Evolutionary conservation across 1,140 invertebrate genomes (phyloP), one percentile per base, ranked within the genome.

Genomic region (Cataglyphis hispanica): DNA sequence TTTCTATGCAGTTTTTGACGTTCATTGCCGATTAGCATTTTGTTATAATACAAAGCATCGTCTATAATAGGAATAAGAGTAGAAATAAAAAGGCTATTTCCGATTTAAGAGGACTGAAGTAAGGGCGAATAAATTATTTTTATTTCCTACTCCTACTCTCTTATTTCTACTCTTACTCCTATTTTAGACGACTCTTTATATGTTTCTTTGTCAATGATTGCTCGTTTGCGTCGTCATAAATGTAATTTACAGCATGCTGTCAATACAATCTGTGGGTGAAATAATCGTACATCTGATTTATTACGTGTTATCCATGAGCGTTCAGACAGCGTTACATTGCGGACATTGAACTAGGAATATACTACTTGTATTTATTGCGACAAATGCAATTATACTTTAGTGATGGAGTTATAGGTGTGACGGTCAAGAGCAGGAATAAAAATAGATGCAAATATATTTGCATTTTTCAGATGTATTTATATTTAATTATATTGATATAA

Each of bases 281-380:
- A 67, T 67, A 67, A 67, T 67, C 22, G 27, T 10, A 46, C 46
- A 16, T 31, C 13, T 53, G 69, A 72, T 72, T 72, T 72, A 72
- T 34, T 31, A 72, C 25, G 10, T 8, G 25, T 72, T 46, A 53
- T 53, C 25, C 25, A n/a, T 53, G 25, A 31, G 27, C 27, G 11
- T 5, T 16, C 67, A 40, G 8, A 22, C 37, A 34, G 19, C 6
- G 63, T 34, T 19, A 19, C 10, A 22, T 67, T 16, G 27, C 13
- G 66, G 22, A 67, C 13, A 27, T 67, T 11, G 22, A 5, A 67
- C 16, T n/a, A 43, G 22, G 40, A 67, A 46, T 31, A 63, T 27
- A 67, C 37, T 67, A 67, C 46, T 43, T 67, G 37, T 37, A 67
- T 43, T 67, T 67, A 67, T 67, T 11, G 40, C 22, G 40, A 67